Evolutionary conservation across 2,797 vertebrate genomes (phyloP), one percentile per base, ranked within the genome.

Genomic region (Oceanodroma leucorhoa): DNA sequence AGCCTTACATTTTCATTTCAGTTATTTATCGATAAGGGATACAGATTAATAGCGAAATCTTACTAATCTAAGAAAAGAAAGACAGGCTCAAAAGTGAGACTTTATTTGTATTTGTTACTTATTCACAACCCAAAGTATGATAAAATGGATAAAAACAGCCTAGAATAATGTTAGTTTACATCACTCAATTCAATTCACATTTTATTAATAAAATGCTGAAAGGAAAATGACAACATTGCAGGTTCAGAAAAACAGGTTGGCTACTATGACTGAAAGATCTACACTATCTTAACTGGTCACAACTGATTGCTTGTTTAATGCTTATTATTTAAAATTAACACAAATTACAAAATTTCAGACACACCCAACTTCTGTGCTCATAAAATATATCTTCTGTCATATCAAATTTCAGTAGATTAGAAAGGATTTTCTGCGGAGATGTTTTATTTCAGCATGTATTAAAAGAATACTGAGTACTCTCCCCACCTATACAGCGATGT

Each of bases 81-180:
- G 41, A 85, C 61, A 94, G 83, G 83, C 76, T 97, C 92, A 96
- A 98, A 98, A 97, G 92, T 96, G 95, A 97, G 75, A 93, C 97
- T 98, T 98, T 98, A 98, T 98, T 98, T 73, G 19, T 95, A 94
- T 96, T 96, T 91, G 90, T 95, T 97, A 97, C 95, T 97, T 96
- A 95, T 95, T 96, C 96, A 98, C 97, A 97, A 97, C 94, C 65
- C 40, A 27, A 96, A 96, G 66, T 97, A 96, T 96, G 95, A 95
- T 98, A 97, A 97, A 98, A 98, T 91, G 93, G 93, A 97, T 97
- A 97, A 97, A 98, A 97, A 80, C 96, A 95, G 80, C 77, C 95
- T 97, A 96, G 96, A 84, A 92, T 57, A 85, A 64, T 91, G 88
- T 94, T 75, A 95, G 93, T 96, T 97, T 92, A 98, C 96, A 94